These are phyloP conservation scores for Lepilemur septentrionalis DNA, from an alignment of 2,797 vertebrate genomes.

Conservation along the genomic window DNA sequence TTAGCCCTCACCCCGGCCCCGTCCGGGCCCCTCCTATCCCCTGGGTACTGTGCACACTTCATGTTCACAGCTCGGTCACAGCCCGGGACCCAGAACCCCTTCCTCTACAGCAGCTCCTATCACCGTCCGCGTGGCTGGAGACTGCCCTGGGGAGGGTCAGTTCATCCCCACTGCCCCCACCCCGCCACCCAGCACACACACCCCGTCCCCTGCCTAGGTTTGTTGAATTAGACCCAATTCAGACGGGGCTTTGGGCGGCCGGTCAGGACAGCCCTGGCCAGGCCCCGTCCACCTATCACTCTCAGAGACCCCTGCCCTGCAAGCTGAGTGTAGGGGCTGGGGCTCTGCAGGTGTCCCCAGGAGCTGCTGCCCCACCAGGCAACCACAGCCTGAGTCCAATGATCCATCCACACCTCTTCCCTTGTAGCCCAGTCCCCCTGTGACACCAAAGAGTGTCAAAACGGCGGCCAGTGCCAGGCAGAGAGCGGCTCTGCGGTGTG, in stretches of 20 bases:
- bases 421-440: conserved; percentile 81
- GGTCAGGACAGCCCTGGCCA: neutral
- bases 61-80: neutral
- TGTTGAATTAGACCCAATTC: neutral
- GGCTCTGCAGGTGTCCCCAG: too few species aligned
- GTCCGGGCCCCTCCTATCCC: neutral
- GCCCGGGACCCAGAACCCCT: neutral
- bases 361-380: neutral
- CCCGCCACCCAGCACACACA: neutral
- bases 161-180: neutral
- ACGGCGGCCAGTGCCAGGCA: conserved; percentile 81
- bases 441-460: conserved; percentile 82
- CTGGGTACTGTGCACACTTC: too few species aligned
- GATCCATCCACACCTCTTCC: neutral
- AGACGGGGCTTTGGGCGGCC: neutral
- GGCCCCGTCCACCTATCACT: neutral
- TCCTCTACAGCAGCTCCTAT: neutral
- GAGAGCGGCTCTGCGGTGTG: conserved; percentile 73
- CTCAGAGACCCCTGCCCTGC: neutral
- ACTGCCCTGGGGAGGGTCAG: neutral
- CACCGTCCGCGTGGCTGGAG: neutral
- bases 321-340: neutral
- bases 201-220: neutral
- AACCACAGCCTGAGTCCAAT: rapidly evolving
- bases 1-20: neutral